A percentile compares a stretch with the other conserved stretches of the same genome.
Conservation (phyloP, 2,113 vertebrate species). For the Lasiurus cinereus region DNA sequence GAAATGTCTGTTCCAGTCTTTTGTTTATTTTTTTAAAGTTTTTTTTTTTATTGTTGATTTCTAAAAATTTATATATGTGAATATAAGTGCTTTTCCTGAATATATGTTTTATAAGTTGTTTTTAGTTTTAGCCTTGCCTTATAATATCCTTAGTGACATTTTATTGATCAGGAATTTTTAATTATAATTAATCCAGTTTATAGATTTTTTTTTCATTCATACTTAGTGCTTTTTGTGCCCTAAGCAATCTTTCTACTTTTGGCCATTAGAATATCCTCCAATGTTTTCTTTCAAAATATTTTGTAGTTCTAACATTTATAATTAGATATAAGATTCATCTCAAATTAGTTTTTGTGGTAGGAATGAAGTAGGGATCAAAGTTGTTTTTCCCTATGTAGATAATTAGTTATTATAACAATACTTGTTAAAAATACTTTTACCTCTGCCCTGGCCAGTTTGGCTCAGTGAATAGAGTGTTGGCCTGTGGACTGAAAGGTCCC, state of each 20-base stretch:
- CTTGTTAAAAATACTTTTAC: background rate
- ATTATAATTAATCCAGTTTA: background rate
- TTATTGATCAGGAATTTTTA: background rate
- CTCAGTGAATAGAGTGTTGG: no score
- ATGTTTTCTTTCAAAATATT: background rate
- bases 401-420: background rate
- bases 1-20: background rate
- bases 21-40: background rate
- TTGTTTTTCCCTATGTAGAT: background rate
- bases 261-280: background rate
- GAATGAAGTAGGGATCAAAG: background rate
- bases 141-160: background rate
- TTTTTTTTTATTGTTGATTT: background rate
- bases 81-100: background rate
- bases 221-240: background rate
- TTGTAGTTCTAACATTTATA: background rate
- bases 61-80: background rate
- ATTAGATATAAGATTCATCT: background rate
- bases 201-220: background rate
- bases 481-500: no score
- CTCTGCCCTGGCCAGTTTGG: background rate
- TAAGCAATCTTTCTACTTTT: background rate
- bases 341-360: background rate
- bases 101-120: background rate
- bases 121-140: background rate